Conservation (phyloP, 2,888 invertebrate genomes). For the Tolmerus cingulatus region DNA sequence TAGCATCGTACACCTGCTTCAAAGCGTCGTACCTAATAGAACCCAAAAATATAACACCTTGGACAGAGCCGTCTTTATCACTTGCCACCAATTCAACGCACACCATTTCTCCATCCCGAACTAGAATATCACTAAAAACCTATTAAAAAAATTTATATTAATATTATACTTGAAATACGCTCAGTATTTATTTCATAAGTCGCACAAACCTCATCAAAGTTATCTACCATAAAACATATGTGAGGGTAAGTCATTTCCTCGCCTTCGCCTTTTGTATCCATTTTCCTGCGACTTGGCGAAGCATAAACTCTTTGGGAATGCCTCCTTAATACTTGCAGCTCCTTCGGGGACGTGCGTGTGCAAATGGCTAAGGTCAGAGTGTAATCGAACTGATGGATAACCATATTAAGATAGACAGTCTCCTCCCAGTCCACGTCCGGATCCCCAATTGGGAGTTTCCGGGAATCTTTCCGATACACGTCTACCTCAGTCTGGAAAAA, state of each 20-base stretch:
- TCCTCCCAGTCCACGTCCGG: conserved; percentile 99
- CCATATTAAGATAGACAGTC: conserved; percentile 96
- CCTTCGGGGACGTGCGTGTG: conserved; percentile 95
- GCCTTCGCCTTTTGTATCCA: conserved; percentile 97
- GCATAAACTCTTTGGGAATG: conserved; percentile 96
- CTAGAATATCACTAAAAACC: conserved; percentile 96
- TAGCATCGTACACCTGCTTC: conserved; percentile 94
- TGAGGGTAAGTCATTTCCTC: conserved; percentile 99
- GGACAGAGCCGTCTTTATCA: conserved; percentile 84
- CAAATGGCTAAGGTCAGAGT: conserved; percentile 97
- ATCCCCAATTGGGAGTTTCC: conserved; percentile 95
- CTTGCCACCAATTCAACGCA: conserved; percentile 96
- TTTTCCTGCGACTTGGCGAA: conserved; percentile 93
- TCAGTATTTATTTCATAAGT: background rate
- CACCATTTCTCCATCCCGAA: conserved; percentile 98
- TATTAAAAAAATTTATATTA: conserved; percentile 65
- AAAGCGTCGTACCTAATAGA: conserved; percentile 97
- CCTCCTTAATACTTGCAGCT: conserved; percentile 92
- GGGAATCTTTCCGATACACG: conserved; percentile 96
- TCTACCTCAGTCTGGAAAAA: conserved; percentile 86
- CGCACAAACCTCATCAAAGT: conserved; percentile 88
- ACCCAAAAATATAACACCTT: conserved; percentile 95
- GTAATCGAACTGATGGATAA: conserved; percentile 98
- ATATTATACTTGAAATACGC: background rate
- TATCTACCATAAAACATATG: conserved; percentile 99